These are phyloP conservation scores for Andricus quercusramuli DNA, from an alignment of 2,888 invertebrate genomes.

Conservation along the genomic window DNA sequence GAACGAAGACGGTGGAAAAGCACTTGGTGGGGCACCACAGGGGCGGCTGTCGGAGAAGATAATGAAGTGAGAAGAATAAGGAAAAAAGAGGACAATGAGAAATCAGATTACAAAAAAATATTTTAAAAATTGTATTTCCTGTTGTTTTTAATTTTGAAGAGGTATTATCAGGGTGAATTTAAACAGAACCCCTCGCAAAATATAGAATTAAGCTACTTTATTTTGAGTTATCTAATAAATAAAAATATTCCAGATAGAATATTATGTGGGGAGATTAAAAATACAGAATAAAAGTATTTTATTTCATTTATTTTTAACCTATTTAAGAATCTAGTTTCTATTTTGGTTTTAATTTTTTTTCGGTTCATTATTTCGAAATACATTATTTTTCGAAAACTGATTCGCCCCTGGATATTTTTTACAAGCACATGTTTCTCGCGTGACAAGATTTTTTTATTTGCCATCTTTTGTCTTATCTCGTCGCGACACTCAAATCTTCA, in stretches of 20 bases:
- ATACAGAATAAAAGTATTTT: background rate
- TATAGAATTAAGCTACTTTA: background rate
- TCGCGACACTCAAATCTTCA: conserved; percentile 7
- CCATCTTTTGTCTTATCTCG: conserved; percentile 19
- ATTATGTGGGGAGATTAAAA: background rate
- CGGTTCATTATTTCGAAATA: too few relatives aligned
- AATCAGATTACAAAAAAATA: background rate
- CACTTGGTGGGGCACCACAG: conserved; percentile 20
- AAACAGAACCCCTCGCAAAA: background rate
- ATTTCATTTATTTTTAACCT: background rate
- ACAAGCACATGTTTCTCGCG: conserved; percentile 8
- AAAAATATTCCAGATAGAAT: background rate
- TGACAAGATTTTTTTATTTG: conserved; percentile 20
- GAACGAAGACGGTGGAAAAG: background rate
- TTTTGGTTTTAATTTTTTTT: background rate
- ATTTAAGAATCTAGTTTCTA: background rate
- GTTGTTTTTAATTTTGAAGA: background rate
- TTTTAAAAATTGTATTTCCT: background rate
- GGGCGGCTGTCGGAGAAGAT: background rate
- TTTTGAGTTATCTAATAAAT: background rate
- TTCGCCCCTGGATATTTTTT: conserved; percentile 17
- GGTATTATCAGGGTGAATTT: background rate
- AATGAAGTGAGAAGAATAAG: conserved; percentile 4
- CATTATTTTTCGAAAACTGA: background rate
- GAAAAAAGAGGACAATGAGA: background rate